A percentile compares a stretch with the other conserved stretches of the same genome.
Conservation (phyloP, 2,113 vertebrate species). For the Melanocharis versteri region DNA sequence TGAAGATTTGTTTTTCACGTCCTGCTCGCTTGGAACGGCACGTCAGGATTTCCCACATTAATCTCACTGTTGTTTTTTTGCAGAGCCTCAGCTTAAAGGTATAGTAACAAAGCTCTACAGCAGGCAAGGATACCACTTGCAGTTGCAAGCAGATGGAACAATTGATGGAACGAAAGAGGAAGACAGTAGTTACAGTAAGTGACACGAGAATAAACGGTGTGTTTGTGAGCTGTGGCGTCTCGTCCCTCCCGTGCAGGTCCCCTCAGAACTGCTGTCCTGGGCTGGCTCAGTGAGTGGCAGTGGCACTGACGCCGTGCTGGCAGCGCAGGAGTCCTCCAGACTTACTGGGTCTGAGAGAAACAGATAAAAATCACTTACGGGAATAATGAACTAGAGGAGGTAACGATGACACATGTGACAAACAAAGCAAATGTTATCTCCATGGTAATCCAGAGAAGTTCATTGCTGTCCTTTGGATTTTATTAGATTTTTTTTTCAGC, state of each 20-base stretch:
- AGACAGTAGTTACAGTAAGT: slow-evolving; percentile 97
- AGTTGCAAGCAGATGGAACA: slow-evolving; percentile 97
- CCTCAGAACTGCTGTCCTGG: neutral
- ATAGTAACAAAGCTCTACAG: slow-evolving; percentile 99
- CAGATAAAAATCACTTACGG: slow-evolving; percentile 6
- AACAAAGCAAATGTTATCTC: slow-evolving; percentile 75
- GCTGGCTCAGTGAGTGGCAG: neutral
- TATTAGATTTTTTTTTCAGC: slow-evolving; percentile 57
- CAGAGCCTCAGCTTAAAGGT: slow-evolving; percentile 99
- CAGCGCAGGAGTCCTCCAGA: neutral
- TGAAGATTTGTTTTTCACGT: neutral
- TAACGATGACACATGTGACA: slow-evolving; percentile 64
- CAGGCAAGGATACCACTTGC: slow-evolving; percentile 97
- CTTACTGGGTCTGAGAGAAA: neutral
- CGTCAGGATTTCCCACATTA: slow-evolving; percentile 36
- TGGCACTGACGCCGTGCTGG: neutral
- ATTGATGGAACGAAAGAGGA: slow-evolving; percentile 99
- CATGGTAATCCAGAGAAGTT: slow-evolving; percentile 73
- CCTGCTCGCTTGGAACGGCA: neutral
- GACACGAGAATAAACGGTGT: neutral
- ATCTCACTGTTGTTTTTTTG: slow-evolving; percentile 62
- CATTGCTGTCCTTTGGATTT: slow-evolving; percentile 71
- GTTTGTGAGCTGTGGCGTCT: slow-evolving; percentile 28
- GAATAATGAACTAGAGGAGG: slow-evolving; percentile 47
- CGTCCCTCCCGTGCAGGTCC: neutral